Base-by-base conservation (phyloP, 2,888 invertebrate genomes). In the Orthonychiurus folsomi region DNA sequence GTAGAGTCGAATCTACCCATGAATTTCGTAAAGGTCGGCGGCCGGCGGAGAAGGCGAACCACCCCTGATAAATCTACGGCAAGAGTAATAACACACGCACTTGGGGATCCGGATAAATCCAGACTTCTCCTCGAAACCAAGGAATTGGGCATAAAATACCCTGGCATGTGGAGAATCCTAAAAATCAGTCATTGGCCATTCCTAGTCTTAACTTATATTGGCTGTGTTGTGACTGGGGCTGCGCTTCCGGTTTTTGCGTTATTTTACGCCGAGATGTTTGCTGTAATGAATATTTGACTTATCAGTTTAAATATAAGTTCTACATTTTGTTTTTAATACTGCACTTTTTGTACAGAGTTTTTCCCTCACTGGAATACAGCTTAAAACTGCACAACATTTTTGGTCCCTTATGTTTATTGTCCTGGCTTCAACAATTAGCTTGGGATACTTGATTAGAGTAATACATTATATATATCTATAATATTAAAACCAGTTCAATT, bases 391-490 rank as follows among this genome's bases (percentile, higher is more conserved):
- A n/a, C n/a, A n/a, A n/a, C n/a, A n/a, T n/a, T 79, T 82, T 66
- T 82, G 82, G 81, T 77, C 80, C 50, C 72, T 76, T 68, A 80
- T 81, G 80, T 81, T 81, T 70, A 62, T 81, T 15, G 75, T 76
- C 1, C 74, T 82, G 48, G 81, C 79, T 9, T 65, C 76, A 12
- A 70, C 74, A 3, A 76, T 77, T 58, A 77, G 76, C 52, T 26
- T 77, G 15, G 76, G 78, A 25, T 77, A 78, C 69, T 77, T 77
- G 67, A 69, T 76, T 28, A 75, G 79, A 60, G 78, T 76, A 70
- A 65, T 68, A 68, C 5, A 12, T 12, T 12, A 56, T 48, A n/a
- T 12, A 15, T 20, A 9, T 58, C 5, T 9, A 15, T 12, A 9
- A 24, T 20, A n/a, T 12, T 23, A 20, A 23, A 18, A 48, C 48